Percentiles rank a stretch among this genome's conserved stretches.
Evolutionary conservation across 2,797 vertebrate genomes (phyloP).

Genomic region (Toxotes lorentzi): DNA sequence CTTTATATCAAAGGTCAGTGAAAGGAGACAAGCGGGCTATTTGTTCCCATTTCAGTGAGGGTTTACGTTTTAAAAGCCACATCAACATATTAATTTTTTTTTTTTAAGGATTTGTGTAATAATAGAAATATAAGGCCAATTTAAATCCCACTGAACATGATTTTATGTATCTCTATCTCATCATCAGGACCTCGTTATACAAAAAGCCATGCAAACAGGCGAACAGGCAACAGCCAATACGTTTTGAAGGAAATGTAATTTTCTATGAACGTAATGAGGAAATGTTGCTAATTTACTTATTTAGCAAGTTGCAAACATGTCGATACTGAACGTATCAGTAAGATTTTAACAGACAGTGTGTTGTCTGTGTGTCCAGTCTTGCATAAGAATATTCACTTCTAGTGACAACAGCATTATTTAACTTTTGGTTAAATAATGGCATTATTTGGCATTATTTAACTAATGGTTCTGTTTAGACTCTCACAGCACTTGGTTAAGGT

Average conservation of each 20-base stretch:
- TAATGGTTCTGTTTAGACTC: not conserved
- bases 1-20: not conserved
- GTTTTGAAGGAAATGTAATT: too few species aligned
- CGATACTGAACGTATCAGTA: too few species aligned
- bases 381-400: too few species aligned
- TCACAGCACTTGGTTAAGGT: not conserved
- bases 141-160: not conserved
- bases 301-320: too few species aligned
- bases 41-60: not conserved
- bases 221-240: not conserved
- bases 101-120: not conserved
- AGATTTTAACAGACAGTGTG: too few species aligned
- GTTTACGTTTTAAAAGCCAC: not conserved
- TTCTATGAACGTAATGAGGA: not conserved
- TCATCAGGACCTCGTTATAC: not conserved
- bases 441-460: too few species aligned
- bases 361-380: too few species aligned
- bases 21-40: not conserved
- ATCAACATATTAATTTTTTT: not conserved
- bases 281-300: too few species aligned
- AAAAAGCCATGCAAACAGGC: not conserved
- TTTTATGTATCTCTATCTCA: not conserved
- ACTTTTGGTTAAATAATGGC: too few species aligned
- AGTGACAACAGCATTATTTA: too few species aligned
- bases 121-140: not conserved